Conservation (phyloP, 2,888 invertebrate species). For the Empis livida region DNA sequence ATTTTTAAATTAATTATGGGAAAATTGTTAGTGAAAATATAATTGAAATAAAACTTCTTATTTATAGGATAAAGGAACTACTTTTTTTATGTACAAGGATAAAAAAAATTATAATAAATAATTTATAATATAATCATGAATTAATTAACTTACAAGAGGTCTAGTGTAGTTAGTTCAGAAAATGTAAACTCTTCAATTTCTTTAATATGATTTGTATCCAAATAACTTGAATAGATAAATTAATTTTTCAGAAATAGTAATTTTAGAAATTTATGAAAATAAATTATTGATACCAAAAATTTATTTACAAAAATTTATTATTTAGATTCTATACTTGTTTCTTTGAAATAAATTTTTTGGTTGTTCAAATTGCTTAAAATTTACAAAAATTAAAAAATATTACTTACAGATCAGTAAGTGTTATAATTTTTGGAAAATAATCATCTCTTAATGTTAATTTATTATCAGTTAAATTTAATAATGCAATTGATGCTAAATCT, state of each 20-base stretch:
- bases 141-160: conserved; percentile 36
- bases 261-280: background rate
- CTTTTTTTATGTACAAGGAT: too few relatives aligned
- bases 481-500: conserved; percentile 31
- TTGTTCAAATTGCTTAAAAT: too few relatives aligned
- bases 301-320: too few relatives aligned
- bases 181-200: conserved; percentile 37
- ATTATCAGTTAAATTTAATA: conserved; percentile 40
- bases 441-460: conserved; percentile 35
- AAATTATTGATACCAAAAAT: too few relatives aligned
- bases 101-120: too few relatives aligned
- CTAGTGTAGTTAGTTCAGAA: conserved; percentile 33
- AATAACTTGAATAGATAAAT: conserved; percentile 28
- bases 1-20: too few relatives aligned
- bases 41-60: too few relatives aligned
- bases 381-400: background rate
- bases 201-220: conserved; percentile 37
- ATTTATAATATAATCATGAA: too few relatives aligned
- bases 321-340: too few relatives aligned
- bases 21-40: too few relatives aligned
- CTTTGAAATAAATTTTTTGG: background rate
- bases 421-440: conserved; percentile 36
- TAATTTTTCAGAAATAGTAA: too few relatives aligned
- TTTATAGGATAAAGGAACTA: too few relatives aligned
- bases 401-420: conserved; percentile 40